Percentiles rank a stretch among this genome's conserved stretches.
These are phyloP conservation scores for Cantharis lateralis DNA, from an alignment of 2,888 invertebrate genomes.

Conservation along the genomic window DNA sequence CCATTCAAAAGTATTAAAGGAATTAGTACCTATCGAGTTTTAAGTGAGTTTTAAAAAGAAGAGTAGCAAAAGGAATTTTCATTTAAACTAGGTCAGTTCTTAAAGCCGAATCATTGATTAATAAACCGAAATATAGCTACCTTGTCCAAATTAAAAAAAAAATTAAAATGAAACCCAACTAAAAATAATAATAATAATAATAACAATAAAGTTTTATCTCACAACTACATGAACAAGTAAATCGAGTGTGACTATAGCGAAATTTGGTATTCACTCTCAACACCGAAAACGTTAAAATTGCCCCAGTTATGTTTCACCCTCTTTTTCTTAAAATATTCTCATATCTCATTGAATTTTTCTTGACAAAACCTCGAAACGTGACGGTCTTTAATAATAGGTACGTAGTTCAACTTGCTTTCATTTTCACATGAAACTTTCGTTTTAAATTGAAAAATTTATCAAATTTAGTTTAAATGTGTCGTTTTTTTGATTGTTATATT, in stretches of 20 bases:
- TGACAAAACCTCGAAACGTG: background rate
- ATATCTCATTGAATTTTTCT: background rate
- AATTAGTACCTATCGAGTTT: background rate
- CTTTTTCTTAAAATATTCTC: background rate
- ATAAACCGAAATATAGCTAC: background rate
- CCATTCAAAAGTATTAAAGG: background rate
- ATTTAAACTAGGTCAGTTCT: constrained; percentile 2
- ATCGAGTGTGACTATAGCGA: background rate
- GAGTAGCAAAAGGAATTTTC: constrained; percentile 2
- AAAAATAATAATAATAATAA: background rate
- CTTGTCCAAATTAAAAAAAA: background rate
- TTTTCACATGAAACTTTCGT: background rate
- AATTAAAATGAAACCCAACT: background rate
- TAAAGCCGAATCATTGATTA: background rate
- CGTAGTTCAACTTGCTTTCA: background rate
- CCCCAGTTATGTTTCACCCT: background rate
- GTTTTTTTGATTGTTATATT: background rate
- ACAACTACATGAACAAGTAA: background rate
- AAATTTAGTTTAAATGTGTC: background rate
- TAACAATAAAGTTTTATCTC: background rate
- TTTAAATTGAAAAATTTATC: background rate
- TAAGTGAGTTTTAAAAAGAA: background rate
- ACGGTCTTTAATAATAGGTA: background rate
- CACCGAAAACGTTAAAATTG: background rate
- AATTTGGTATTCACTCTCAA: background rate